Evolutionary conservation across 2,888 invertebrate species (phyloP).

Genomic region (Amorpha juglandis): DNA sequence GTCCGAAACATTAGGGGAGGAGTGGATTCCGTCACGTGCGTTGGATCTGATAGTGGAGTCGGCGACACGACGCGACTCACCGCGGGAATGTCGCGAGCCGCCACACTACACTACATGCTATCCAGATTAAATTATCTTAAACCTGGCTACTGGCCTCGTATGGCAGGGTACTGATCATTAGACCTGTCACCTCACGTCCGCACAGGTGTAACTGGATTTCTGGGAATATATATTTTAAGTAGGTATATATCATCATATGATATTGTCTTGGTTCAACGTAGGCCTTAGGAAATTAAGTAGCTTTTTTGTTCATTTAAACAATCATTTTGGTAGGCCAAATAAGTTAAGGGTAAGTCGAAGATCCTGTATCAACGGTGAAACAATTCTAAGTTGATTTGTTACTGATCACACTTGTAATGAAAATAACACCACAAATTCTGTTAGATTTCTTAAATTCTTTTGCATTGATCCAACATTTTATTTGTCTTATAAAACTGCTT

Average conservation of each 20-base stretch:
- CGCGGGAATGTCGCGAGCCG: constrained; percentile 55
- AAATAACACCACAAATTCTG: neutral
- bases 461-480: neutral
- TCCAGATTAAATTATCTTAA: constrained; percentile 36
- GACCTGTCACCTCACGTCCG: neutral
- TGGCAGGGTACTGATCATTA: neutral
- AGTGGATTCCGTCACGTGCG: constrained; percentile 73
- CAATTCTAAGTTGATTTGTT: no score
- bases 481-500: constrained; percentile 1
- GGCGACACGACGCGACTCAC: constrained; percentile 44
- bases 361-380: no score
- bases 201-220: neutral
- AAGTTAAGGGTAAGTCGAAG: no score
- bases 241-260: no score
- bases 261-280: no score
- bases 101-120: constrained; percentile 44
- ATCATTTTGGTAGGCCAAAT: neutral
- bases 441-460: neutral
- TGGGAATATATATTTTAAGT: neutral
- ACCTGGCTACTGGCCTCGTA: constrained; percentile 15
- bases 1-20: constrained; percentile 21
- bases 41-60: constrained; percentile 63
- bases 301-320: no score
- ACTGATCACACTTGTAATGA: no score
- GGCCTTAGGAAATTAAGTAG: no score